Base-by-base conservation (phyloP, 2,113 vertebrate species). In the Naja naja region DNA sequence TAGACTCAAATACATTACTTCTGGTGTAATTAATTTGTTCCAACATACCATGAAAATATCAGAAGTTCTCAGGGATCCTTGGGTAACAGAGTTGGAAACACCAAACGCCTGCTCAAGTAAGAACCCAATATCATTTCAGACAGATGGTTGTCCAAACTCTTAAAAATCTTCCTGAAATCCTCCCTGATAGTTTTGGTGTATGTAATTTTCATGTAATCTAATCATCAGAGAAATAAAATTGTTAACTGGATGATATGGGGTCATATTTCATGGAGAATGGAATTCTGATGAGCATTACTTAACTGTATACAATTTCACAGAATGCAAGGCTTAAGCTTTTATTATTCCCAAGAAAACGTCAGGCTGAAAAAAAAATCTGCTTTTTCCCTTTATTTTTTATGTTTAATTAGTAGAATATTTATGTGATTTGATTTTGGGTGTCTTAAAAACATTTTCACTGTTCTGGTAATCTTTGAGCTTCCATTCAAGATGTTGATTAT, bases 401-500 rank as follows among this genome's bases (percentile, higher is more conserved):
- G 86, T 93, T 58, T 58, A 90, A 92, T 94, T 93, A 39, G 86
- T 69, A 85, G 49, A 93, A 85, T 92, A 92, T 55, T 88, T 90
- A 39, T 87, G 93, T 91, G n/a, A 52, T 58, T 64, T 89, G 47
- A 56, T 93, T 34, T 39, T 16, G 3, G 58, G 34, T 22, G 85
- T 11, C 91, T 53, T 16, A 47, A 94, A 91, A 91, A 55, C 23
- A 64, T 88, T 81, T 92, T 52, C 20, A 11, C 90, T 6, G 12
- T 92, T 56, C 1, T 58, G 64, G 54, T 55, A 3, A 9, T 43
- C 60, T 30, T 39, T 12, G 22, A 58, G 18, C 22, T 34, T 86
- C 81, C 39, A 0, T 34, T 89, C 97, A 95, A 97, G 92, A 98
- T 94, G 91, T 95, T 96, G 20, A 30, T 27, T 60, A 55, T 16